Evolutionary conservation across 1,140 invertebrate genomes (phyloP), one percentile per base, ranked within the genome.

Genomic region (Venturia canescens): DNA sequence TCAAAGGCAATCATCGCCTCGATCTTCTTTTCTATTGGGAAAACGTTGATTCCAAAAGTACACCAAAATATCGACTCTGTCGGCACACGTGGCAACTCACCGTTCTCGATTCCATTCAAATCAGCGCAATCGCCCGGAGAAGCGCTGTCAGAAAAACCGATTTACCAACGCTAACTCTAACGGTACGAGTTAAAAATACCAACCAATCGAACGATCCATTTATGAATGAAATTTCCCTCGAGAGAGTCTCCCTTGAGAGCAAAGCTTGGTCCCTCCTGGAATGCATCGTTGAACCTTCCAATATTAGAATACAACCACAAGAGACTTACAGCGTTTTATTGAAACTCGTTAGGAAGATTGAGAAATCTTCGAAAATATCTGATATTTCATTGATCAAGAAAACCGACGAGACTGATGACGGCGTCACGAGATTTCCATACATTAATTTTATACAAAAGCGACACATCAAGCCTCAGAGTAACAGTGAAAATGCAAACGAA

Each of bases 1-100:
- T 92, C 53, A 93, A 94, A 31, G 95, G 95, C 5, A 91, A 92
- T 15, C 94, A 95, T 85, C 91, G 92, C 7, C 88, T 96, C 26
- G 93, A 96, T 86, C 89, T 97, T 78, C 89, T 96, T 38, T 95
- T 96, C 86, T 96, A 96, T 87, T 96, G 96, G 88, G 94, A 95
- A 85, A 93, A 94, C 85, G 89, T 90, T 0, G 85, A 92, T 44
- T 71, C 84, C 2, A 92, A 91, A 83, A 87, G 90, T 81, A 84
- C 89, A 81, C 89, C 93, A 7, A 92, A 89, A 83, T 94, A 96
- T 87, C 91, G 95, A 63, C 86, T 96, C 13, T 93, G 95, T 31
- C 93, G 95, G 7, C 95, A 96, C 81, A 93, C 92, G 23, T 95
- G 95, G 93, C 92, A 94, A 75, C 88, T 96, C n/a, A 93, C 93